A percentile compares a stretch with the other conserved stretches of the same genome.
Evolutionary conservation across 1,140 invertebrate species (phyloP).

Genomic region (Camponotus vicinus): DNA sequence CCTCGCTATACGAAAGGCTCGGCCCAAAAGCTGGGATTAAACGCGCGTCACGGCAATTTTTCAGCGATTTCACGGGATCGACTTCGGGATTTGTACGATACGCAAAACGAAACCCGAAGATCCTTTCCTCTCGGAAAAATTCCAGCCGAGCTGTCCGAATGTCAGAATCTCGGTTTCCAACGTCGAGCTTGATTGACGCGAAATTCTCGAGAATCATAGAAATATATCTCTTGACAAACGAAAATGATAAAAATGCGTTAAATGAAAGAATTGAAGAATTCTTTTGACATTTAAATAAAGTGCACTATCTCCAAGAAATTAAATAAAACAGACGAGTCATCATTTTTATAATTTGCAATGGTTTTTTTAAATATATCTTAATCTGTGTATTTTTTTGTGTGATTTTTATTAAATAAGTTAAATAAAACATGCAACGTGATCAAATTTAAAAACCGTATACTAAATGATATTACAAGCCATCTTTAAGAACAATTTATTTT

Average conservation of each 20-base stretch:
- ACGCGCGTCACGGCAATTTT: constrained; percentile 62
- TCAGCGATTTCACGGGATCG: constrained; percentile 62
- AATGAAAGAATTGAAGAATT: neutral
- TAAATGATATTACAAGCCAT: neutral
- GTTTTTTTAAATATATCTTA: constrained; percentile 3
- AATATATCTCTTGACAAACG: neutral
- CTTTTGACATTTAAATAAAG: neutral
- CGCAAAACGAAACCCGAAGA: constrained; percentile 13
- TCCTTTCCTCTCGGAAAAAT: neutral
- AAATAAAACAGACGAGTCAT: neutral
- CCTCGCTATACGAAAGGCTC: neutral
- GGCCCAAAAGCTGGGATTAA: constrained; percentile 59
- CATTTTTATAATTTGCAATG: neutral
- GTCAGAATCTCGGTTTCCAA: constrained; percentile 21
- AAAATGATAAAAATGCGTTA: neutral
- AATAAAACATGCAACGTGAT: neutral
- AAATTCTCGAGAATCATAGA: neutral
- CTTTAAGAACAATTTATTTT: too few species aligned
- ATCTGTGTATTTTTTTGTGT: neutral
- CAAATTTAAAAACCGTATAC: neutral
- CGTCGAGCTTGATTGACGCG: neutral
- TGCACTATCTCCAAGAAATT: neutral
- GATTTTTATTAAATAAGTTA: neutral
- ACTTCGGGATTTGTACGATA: constrained; percentile 34
- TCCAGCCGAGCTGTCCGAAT: neutral